A percentile compares a stretch with the other conserved stretches of the same genome.
These are phyloP conservation scores for Plutella xylostella DNA, from an alignment of 2,888 invertebrate species.

Conservation along the genomic window DNA sequence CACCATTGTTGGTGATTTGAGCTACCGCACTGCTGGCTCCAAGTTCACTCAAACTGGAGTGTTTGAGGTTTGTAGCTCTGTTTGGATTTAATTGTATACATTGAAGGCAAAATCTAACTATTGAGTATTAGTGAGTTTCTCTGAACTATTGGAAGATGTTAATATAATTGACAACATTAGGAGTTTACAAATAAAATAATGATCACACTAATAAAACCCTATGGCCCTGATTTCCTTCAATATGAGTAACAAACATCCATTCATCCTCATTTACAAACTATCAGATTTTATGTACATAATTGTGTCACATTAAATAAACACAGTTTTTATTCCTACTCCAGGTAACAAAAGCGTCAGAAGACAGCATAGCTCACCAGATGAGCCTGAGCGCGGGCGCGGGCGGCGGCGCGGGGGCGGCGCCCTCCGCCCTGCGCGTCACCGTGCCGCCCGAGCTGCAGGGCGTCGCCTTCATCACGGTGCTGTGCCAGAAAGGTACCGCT, in stretches of 20 bases:
- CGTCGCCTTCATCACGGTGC: conserved; percentile 94
- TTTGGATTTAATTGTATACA: no score
- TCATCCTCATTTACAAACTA: no score
- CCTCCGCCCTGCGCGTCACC: conserved; percentile 88
- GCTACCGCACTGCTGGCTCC: conserved; percentile 95
- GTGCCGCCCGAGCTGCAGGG: conserved; percentile 96
- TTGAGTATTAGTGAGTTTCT: no score
- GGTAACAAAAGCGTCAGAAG: conserved; percentile 89
- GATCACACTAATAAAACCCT: no score
- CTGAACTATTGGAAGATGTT: no score
- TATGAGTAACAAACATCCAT: no score
- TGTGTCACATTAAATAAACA: no score
- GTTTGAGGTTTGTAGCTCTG: conserved; percentile 81
- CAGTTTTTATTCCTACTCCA: conserved; percentile 17
- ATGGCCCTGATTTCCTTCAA: no score
- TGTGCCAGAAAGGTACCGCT: conserved; percentile 94
- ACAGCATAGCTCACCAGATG: conserved; percentile 65
- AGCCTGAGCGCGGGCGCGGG: conserved; percentile 43
- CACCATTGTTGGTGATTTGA: conserved; percentile 94
- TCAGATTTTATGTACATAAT: no score
- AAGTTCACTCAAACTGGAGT: conserved; percentile 94
- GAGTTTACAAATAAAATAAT: no score
- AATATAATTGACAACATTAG: no score
- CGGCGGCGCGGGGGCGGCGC: conserved; percentile 49
- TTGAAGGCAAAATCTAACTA: no score